Conservation (phyloP, 2,888 invertebrate genomes). For the Epistrophella euchroma region DNA sequence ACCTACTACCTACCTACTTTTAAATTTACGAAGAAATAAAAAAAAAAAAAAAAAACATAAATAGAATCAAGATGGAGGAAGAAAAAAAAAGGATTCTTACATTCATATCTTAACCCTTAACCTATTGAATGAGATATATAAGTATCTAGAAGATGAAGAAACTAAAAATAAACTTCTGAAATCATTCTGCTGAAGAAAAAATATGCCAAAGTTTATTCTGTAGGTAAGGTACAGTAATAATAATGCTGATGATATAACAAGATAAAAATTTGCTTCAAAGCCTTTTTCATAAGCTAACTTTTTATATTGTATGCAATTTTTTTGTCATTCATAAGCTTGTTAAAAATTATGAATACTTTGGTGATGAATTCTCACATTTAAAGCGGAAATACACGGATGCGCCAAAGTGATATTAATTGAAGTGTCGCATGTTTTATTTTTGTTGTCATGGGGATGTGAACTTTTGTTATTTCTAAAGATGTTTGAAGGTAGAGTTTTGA, state of each 20-base stretch:
- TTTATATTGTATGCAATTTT: conserved; percentile 12
- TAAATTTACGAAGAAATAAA: background rate
- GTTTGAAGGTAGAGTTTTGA: no score
- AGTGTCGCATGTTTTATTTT: background rate
- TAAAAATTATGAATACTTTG: background rate
- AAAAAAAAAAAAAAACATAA: background rate
- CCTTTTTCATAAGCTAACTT: background rate
- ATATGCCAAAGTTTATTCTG: no score
- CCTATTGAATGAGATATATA: conserved; percentile 6
- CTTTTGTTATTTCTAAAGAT: no score
- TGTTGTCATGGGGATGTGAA: no score
- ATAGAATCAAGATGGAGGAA: background rate
- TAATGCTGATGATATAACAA: no score
- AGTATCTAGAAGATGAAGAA: background rate
- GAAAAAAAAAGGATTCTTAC: conserved; percentile 1
- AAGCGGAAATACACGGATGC: background rate
- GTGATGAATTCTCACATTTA: background rate
- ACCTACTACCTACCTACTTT: background rate
- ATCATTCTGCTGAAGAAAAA: no score
- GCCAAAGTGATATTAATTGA: background rate
- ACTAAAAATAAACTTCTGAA: conserved; percentile 11
- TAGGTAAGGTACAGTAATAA: no score
- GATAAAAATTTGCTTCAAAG: no score
- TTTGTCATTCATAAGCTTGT: background rate
- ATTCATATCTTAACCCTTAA: conserved; percentile 13